Percentiles rank a stretch among this genome's conserved stretches.
These are phyloP conservation scores for Chionodraco myersi DNA, from an alignment of 2,113 vertebrate species.

Conservation along the genomic window DNA sequence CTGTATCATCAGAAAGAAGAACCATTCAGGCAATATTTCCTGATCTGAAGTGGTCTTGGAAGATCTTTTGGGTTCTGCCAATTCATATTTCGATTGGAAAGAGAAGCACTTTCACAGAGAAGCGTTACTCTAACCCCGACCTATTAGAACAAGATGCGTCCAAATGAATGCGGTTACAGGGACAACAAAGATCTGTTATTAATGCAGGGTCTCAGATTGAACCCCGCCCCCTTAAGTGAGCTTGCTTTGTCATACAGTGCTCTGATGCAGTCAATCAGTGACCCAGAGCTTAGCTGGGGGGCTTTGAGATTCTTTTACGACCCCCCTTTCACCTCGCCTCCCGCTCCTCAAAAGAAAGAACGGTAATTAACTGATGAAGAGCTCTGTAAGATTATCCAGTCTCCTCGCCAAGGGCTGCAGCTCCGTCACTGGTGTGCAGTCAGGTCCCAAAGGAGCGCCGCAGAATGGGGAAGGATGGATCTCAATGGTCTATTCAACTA, in stretches of 20 bases:
- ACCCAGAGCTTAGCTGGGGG: constrained; percentile 75
- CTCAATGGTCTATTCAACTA: constrained; percentile 75
- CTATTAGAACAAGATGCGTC: constrained; percentile 11
- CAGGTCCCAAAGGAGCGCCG: constrained; percentile 68
- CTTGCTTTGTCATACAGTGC: constrained; percentile 70
- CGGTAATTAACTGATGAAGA: constrained; percentile 84
- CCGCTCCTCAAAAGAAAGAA: constrained; percentile 73
- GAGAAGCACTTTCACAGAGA: not conserved
- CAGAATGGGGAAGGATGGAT: constrained; percentile 68
- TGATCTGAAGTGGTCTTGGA: not conserved
- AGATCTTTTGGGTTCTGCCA: not conserved
- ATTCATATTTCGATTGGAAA: not conserved
- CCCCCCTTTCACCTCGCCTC: constrained; percentile 67
- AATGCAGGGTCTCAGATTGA: constrained; percentile 48
- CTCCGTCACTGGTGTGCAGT: constrained; percentile 67
- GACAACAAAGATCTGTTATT: constrained; percentile 54
- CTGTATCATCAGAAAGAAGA: constrained; percentile 9
- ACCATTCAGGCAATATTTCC: not conserved
- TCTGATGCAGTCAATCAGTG: constrained; percentile 79
- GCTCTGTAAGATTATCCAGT: constrained; percentile 79
- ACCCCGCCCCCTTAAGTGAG: constrained; percentile 69
- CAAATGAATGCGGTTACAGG: constrained; percentile 50
- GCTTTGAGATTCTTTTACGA: constrained; percentile 77
- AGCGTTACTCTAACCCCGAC: constrained; percentile 2
- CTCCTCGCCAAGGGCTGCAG: constrained; percentile 57